phyloP scores from a whole-genome alignment of 2,797 vertebrate genomes.

The Nannoperca australis region DNA sequence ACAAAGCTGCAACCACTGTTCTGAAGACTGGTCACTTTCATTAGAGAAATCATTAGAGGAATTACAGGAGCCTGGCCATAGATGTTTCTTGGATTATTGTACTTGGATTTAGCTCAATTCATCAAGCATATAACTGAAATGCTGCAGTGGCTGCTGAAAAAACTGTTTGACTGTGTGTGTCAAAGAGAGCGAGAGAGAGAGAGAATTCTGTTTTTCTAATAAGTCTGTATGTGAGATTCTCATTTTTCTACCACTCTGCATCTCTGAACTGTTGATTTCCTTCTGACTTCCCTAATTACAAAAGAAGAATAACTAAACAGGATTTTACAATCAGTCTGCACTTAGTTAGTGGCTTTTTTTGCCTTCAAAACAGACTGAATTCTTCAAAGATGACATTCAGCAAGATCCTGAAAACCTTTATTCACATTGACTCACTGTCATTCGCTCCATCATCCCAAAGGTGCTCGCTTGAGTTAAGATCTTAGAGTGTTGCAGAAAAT shows the following conservation, averaged over 20 bases:
- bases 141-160: slow-evolving; percentile 37
- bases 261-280: slow-evolving; percentile 27
- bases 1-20: slow-evolving; percentile 68
- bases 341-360: background rate
- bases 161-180: slow-evolving; percentile 3
- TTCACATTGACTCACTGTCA: slow-evolving; percentile 4
- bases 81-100: slow-evolving; percentile 72
- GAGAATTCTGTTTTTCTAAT: slow-evolving; percentile 6
- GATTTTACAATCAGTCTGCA: background rate
- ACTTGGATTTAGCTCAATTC: slow-evolving; percentile 67
- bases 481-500: background rate
- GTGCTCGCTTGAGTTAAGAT: background rate
- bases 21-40: slow-evolving; percentile 80
- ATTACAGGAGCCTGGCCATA: slow-evolving; percentile 71
- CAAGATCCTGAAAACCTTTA: slow-evolving; percentile 15
- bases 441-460: background rate
- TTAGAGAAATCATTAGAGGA: slow-evolving; percentile 84
- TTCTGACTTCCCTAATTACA: slow-evolving; percentile 19
- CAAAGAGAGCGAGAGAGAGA: background rate
- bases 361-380: background rate
- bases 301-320: slow-evolving; percentile 20
- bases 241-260: slow-evolving; percentile 5
- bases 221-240: background rate
- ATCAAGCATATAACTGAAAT: slow-evolving; percentile 63
- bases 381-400: slow-evolving; percentile 8